Evolutionary conservation across 2,797 vertebrate genomes (phyloP).

Genomic region (Pagetopsis macropterus): DNA sequence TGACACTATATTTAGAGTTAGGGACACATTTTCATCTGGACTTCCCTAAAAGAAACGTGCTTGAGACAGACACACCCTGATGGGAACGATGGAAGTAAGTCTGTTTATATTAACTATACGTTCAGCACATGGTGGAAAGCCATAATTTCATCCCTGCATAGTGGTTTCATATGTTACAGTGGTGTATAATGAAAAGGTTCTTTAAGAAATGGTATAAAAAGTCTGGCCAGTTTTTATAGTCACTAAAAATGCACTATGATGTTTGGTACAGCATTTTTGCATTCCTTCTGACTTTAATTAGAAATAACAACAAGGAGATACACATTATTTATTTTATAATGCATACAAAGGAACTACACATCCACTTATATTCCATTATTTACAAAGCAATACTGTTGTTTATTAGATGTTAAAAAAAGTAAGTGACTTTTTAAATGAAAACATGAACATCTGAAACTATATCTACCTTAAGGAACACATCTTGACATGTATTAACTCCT

Average conservation of each 20-base stretch:
- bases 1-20: conserved; percentile 58
- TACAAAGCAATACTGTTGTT: not conserved
- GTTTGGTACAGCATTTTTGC: not conserved
- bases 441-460: not conserved
- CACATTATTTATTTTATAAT: not conserved
- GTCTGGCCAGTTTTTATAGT: conserved; percentile 14
- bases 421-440: conserved; percentile 5
- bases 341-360: not conserved
- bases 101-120: conserved; percentile 58
- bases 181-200: conserved; percentile 45
- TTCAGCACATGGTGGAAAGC: conserved; percentile 41
- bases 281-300: conserved; percentile 2
- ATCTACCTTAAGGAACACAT: conserved; percentile 12
- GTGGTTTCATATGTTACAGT: conserved; percentile 41
- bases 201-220: conserved; percentile 24
- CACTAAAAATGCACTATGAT: not conserved
- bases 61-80: conserved; percentile 62
- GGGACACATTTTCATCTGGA: conserved; percentile 49
- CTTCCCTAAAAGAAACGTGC: conserved; percentile 25
- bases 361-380: not conserved
- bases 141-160: conserved; percentile 61
- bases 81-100: conserved; percentile 44
- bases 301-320: not conserved
- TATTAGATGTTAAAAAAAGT: not conserved
- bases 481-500: conserved; percentile 36